These are phyloP conservation scores for Gymnocheta viridis DNA, from an alignment of 2,888 invertebrate species.

Conservation along the genomic window DNA sequence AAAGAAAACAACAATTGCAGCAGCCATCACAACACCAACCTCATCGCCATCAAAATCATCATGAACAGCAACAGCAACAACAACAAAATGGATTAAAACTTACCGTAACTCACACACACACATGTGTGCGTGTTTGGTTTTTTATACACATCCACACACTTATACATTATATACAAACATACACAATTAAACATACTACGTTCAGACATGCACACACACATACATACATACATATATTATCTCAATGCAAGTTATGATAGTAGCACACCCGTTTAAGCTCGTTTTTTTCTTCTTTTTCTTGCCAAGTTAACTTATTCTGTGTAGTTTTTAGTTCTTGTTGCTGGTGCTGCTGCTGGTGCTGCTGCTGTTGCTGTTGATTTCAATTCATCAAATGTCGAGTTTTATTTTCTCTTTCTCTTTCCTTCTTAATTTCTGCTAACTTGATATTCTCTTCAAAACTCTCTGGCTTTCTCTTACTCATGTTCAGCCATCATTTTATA, in stretches of 20 bases:
- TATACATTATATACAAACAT: background rate
- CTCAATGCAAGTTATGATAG: constrained; percentile 41
- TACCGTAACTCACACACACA: background rate
- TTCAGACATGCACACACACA: background rate
- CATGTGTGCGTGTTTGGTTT: background rate
- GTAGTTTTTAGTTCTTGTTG: background rate
- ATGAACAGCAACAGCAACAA: constrained; percentile 9
- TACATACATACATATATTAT: background rate
- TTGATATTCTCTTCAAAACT: background rate
- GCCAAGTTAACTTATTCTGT: constrained; percentile 14
- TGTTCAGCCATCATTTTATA: constrained; percentile 3
- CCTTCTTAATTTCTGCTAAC: background rate
- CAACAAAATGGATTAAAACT: constrained; percentile 32
- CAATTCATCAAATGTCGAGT: constrained; percentile 38
- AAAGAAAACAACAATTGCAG: constrained; percentile 3
- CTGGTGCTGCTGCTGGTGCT: constrained; percentile 11
- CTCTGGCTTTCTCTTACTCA: background rate
- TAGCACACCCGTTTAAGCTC: constrained; percentile 33
- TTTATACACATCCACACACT: background rate
- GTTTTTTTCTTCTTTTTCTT: background rate
- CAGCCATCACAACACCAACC: constrained; percentile 21
- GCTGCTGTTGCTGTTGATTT: constrained; percentile 13
- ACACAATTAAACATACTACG: background rate
- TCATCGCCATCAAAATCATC: constrained; percentile 13
- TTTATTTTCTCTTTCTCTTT: constrained; percentile 22